Conservation (phyloP, 2,113 vertebrate species). For the Ammodytes dubius region DNA sequence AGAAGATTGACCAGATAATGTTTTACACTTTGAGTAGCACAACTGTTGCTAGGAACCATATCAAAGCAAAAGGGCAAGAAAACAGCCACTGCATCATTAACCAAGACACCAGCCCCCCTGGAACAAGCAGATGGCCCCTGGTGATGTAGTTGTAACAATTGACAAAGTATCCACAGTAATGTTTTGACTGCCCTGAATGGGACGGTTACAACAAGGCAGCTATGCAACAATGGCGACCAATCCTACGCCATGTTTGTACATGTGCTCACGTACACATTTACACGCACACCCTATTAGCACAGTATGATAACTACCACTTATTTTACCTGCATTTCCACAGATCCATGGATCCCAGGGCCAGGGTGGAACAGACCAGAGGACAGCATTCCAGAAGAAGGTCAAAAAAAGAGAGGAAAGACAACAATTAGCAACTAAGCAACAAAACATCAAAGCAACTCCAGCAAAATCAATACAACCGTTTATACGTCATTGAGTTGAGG, state of each 20-base stretch:
- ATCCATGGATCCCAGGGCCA: slow-evolving; percentile 6
- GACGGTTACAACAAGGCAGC: not conserved
- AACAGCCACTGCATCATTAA: not conserved
- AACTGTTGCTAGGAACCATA: not conserved
- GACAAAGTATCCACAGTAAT: not conserved
- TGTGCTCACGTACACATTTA: not conserved
- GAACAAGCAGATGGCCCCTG: not conserved
- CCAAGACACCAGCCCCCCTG: not conserved
- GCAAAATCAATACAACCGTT: not conserved
- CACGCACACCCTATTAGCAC: not conserved
- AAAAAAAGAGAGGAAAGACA: slow-evolving; percentile 21
- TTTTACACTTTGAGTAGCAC: not conserved
- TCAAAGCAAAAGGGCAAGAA: not conserved
- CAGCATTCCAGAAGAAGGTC: slow-evolving; percentile 12
- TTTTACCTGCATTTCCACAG: slow-evolving; percentile 54
- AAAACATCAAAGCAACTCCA: not conserved
- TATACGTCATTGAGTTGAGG: not conserved
- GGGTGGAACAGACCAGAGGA: slow-evolving; percentile 5
- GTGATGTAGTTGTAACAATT: not conserved
- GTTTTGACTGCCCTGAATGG: not conserved
- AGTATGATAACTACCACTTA: not conserved
- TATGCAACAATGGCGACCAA: not conserved
- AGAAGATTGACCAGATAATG: not conserved
- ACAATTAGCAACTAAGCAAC: slow-evolving; percentile 1
- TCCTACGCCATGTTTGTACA: not conserved